Percentiles rank a stretch among this genome's conserved stretches.
Evolutionary conservation across 2,888 invertebrate species (phyloP).

Genomic region (Harpalus rubripes): DNA sequence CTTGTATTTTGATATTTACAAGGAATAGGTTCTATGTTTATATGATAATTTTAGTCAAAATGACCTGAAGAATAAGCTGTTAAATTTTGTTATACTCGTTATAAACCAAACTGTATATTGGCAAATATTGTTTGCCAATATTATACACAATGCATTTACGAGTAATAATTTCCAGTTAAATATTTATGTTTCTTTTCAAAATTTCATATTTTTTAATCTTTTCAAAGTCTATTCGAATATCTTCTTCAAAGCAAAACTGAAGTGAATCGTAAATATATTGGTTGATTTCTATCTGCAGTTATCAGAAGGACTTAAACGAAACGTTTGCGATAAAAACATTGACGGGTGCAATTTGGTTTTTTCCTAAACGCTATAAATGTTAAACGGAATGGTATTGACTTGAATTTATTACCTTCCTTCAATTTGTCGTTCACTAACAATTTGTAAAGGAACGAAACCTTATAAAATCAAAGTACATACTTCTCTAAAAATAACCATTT

Average conservation of each 20-base stretch:
- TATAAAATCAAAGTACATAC: too few species aligned
- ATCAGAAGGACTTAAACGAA: conserved; percentile 24
- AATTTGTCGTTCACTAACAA: not conserved
- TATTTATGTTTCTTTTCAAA: not conserved
- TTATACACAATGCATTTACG: too few species aligned
- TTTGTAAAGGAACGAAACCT: not conserved
- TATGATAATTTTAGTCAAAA: too few species aligned
- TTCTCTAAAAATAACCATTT: too few species aligned
- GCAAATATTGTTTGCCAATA: too few species aligned
- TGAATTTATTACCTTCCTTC: conserved; percentile 19
- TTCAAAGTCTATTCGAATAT: not conserved
- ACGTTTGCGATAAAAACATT: conserved; percentile 45
- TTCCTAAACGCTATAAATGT: conserved; percentile 43
- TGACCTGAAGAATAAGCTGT: too few species aligned
- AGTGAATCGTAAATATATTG: conserved; percentile 25
- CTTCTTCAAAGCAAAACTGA: not conserved
- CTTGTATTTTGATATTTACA: too few species aligned
- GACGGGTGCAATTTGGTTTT: conserved; percentile 26
- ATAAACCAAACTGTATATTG: too few species aligned
- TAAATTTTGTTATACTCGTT: too few species aligned
- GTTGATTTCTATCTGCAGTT: conserved; percentile 4
- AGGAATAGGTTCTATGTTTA: too few species aligned
- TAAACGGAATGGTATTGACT: conserved; percentile 29
- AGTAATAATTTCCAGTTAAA: too few species aligned
- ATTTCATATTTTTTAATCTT: not conserved